Evolutionary conservation across 2,113 vertebrate genomes (phyloP), one percentile per base, ranked within the genome.

Genomic region (Protobothrops mucrosquamatus): DNA sequence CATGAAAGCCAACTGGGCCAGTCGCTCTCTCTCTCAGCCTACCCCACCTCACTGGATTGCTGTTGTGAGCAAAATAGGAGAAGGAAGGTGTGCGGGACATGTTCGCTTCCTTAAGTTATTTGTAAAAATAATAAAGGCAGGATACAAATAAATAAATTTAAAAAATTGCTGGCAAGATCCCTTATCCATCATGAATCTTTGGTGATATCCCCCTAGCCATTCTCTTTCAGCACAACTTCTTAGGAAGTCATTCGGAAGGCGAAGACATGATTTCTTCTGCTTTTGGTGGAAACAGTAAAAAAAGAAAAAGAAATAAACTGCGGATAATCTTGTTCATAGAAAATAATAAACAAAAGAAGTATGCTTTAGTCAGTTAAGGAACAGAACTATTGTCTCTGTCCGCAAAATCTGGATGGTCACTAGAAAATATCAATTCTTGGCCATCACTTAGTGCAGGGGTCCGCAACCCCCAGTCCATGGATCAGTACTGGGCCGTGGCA

Each of bases 351-450:
- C 43, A 23, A 48, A 7, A 23, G 12, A 34, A 34, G 52, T 88
- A 15, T 1, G 94, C 90, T 95, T 92, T 92, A 95, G 52, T 91
- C n/a, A 85, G 24, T 22, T 52, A 91, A n/a, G 54, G 69, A 51
- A 22, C 26, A 52, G 23, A 52, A 39, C 34, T 81, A 81, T 39
- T 81, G 69, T 20, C 69, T 39, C 34, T 81, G 34, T 81, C 34
- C 1, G 7, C 34, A 81, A 81, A 81, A 81, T 43, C 74, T 81
- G 74, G 34, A 39, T 23, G 24, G 12, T 51, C 24, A 51, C 24
- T 48, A n/a, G 10, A 87, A 87, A 52, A 29, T 26, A 51, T 51
- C 86, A 52, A 1, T 29, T 87, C 34, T 43, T 81, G 74, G 15
- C 69, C 7, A 18, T 74, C n/a, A 86, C 85, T 43, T 86, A 51